phyloP scores from a whole-genome alignment of 2,797 vertebrate species.

The Selene dorsalis region DNA sequence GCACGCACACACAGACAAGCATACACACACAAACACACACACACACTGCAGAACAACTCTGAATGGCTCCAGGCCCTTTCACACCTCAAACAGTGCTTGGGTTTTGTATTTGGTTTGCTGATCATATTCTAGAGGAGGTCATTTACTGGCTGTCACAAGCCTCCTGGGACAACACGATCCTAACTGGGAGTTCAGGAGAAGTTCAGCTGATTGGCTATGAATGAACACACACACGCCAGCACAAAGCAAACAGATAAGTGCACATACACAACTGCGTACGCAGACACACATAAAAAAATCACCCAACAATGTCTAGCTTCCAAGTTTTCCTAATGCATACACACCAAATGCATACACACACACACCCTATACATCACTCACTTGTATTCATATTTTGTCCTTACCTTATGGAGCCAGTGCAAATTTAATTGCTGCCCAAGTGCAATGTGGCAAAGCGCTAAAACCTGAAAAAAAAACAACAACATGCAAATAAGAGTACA shows the following conservation, averaged over 20 bases:
- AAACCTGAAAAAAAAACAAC: slow-evolving; percentile 73
- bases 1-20: too few species aligned
- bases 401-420: slow-evolving; percentile 89
- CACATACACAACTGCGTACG: not conserved
- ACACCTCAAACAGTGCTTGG: slow-evolving; percentile 27
- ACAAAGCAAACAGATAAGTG: slow-evolving; percentile 4
- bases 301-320: not conserved
- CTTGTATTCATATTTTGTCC: slow-evolving; percentile 3
- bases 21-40: too few species aligned
- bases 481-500: not conserved
- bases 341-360: slow-evolving; percentile 20
- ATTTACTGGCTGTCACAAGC: slow-evolving; percentile 50
- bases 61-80: slow-evolving; percentile 14
- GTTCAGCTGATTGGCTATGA: slow-evolving; percentile 46
- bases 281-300: slow-evolving; percentile 17
- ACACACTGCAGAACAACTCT: slow-evolving; percentile 18
- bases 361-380: not conserved
- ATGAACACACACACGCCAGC: slow-evolving; percentile 10
- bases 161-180: slow-evolving; percentile 21
- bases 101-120: slow-evolving; percentile 40
- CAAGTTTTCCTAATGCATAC: slow-evolving; percentile 2
- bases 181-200: slow-evolving; percentile 54
- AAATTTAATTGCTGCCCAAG: slow-evolving; percentile 87
- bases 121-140: slow-evolving; percentile 34
- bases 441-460: slow-evolving; percentile 86